Base-by-base conservation (phyloP, 1,140 invertebrate species). In the Lepeophtheirus salmonis region DNA sequence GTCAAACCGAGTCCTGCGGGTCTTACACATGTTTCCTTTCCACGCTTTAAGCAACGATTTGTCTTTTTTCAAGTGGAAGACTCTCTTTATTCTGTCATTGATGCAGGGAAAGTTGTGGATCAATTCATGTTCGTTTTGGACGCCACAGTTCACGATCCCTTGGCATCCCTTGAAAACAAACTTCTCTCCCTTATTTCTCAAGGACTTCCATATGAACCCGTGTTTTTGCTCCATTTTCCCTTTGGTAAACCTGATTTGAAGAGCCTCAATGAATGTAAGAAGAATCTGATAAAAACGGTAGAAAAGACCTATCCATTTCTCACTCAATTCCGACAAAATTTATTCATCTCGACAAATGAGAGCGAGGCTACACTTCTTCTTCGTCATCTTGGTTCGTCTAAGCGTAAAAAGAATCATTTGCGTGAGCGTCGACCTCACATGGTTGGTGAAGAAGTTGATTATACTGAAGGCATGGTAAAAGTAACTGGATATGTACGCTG, bases 401-500 rank as follows among this genome's bases (percentile, higher is more conserved):
- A 91, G 70, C 78, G 83, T 65, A 80, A 77, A 61, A 52, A 23
- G 22, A 26, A 14, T 24, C 54, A 70, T 74, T 13, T 75, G 78
- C 64, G 85, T 83, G 65, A 79, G 83, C 68, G 82, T 86, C 75
- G 89, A 64, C 77, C 87, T 1, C 80, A 89, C 71, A 67, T 96
- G 50, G 73, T 89, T 54, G 83, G 82, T 21, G 90, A 96, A 72
- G 69, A 81, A 64, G 67, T 87, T 6, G 75, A 82, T 62, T 92
- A 66, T 66, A 65, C 66, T 58, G 56, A 71, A 66, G 88, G 88
- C 18, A 86, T 80, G 26, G 70, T 96, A 23, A 83, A 83, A 73
- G 70, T 96, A 1, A 82, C 81, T 62, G 92, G 92, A 1, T 94
- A 83, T 72, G 70, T 97, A 51, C 74, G 86, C 67, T 86, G 88